A percentile compares a stretch with the other conserved stretches of the same genome.
Conservation (phyloP, 2,797 vertebrate genomes). For the Phalanger gymnotis region DNA sequence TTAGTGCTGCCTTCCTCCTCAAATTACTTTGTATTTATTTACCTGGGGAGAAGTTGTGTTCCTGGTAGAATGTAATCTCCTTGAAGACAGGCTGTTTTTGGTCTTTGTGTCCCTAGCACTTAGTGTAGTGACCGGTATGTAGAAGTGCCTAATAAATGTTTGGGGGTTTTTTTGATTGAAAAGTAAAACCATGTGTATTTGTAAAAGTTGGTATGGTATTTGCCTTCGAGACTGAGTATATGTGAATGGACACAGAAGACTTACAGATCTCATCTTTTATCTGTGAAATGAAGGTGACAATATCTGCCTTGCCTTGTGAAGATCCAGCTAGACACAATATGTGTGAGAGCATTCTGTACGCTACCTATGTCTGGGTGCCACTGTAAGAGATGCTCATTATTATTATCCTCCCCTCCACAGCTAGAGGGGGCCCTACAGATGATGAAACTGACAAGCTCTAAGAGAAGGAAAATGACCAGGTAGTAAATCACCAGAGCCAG, state of each 20-base stretch:
- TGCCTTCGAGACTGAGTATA: neutral
- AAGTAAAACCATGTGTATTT: neutral
- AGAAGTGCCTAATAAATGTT: neutral
- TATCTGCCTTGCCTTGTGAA: neutral
- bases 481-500: neutral
- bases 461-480: neutral
- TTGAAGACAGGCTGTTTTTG: neutral
- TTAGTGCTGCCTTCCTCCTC: neutral
- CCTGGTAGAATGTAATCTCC: neutral
- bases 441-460: neutral
- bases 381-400: no score
- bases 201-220: neutral
- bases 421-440: neutral
- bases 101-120: neutral
- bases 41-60: neutral
- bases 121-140: neutral
- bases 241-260: neutral
- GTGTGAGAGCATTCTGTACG: neutral
- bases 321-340: neutral
- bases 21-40: neutral
- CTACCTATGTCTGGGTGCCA: no score
- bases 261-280: neutral
- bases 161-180: neutral
- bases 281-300: neutral
- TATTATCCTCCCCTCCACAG: no score